phyloP scores from a whole-genome alignment of 2,113 vertebrate genomes.

The Oryzias celebensis region DNA sequence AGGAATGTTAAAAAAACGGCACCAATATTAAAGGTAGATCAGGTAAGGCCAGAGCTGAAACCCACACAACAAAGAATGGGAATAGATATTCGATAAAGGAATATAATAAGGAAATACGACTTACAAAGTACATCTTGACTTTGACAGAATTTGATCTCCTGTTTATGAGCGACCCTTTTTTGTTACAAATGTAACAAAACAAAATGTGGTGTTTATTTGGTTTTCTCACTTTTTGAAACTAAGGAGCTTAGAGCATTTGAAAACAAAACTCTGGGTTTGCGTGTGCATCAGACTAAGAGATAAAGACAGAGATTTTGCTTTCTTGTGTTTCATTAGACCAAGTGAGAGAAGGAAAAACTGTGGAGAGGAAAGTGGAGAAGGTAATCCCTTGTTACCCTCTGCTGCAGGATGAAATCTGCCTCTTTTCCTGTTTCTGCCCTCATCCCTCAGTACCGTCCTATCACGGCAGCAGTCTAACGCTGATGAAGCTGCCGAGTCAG shows the following conservation, averaged over 20 bases:
- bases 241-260: neutral
- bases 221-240: neutral
- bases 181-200: neutral
- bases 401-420: slow-evolving; percentile 39
- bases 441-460: slow-evolving; percentile 57
- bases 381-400: slow-evolving; percentile 57
- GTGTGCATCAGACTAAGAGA: slow-evolving; percentile 4
- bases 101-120: neutral
- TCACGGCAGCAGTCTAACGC: slow-evolving; percentile 67
- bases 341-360: slow-evolving; percentile 53
- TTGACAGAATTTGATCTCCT: slow-evolving; percentile 1
- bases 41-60: slow-evolving; percentile 37
- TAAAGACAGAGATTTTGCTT: neutral
- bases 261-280: slow-evolving; percentile 7
- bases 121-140: neutral
- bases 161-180: too few relatives aligned
- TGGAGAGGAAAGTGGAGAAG: slow-evolving; percentile 42
- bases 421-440: slow-evolving; percentile 29
- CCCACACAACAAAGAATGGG: slow-evolving; percentile 18
- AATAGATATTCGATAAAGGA: neutral
- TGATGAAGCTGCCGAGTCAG: slow-evolving; percentile 73
- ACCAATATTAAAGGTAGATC: slow-evolving; percentile 43
- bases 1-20: slow-evolving; percentile 44
- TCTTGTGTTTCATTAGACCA: slow-evolving; percentile 29
- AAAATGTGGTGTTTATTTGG: neutral